These are phyloP conservation scores for Trachymyrmex septentrionalis DNA, from an alignment of 1,140 invertebrate genomes.

Conservation along the genomic window DNA sequence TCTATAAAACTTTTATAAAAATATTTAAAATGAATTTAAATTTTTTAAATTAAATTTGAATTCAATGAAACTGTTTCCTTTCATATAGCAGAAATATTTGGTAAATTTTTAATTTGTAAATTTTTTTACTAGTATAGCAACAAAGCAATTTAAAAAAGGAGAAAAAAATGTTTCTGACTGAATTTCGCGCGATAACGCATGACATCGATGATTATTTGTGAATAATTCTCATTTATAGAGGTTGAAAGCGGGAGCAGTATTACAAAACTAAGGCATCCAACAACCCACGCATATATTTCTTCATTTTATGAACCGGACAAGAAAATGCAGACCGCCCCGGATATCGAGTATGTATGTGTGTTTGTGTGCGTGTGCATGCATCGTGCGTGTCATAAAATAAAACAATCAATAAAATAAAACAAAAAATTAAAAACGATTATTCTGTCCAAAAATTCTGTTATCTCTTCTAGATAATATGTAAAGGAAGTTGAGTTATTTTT, in stretches of 20 bases:
- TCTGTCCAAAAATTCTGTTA: background rate
- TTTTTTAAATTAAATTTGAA: too few species aligned
- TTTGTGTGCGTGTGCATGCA: too few species aligned
- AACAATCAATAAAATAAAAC: background rate
- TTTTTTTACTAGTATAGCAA: too few species aligned
- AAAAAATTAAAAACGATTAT: background rate
- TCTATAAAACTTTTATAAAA: too few species aligned
- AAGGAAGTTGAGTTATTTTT: background rate
- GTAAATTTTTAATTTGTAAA: too few species aligned
- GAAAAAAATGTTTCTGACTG: background rate
- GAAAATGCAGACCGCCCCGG: constrained; percentile 68
- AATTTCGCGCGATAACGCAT: background rate
- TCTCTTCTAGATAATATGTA: background rate
- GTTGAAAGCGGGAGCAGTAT: background rate
- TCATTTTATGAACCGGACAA: constrained; percentile 73
- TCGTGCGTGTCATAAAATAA: background rate
- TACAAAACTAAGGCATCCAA: constrained; percentile 42
- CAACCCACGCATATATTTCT: constrained; percentile 61
- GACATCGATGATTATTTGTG: background rate
- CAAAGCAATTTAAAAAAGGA: too few species aligned
- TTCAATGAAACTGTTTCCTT: too few species aligned
- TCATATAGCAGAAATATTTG: too few species aligned
- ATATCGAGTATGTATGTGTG: background rate
- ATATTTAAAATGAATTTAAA: too few species aligned
- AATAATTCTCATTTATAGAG: background rate